Evolutionary conservation across 2,113 vertebrate species (phyloP), one percentile per base, ranked within the genome.

Genomic region (Hyaena hyaena): DNA sequence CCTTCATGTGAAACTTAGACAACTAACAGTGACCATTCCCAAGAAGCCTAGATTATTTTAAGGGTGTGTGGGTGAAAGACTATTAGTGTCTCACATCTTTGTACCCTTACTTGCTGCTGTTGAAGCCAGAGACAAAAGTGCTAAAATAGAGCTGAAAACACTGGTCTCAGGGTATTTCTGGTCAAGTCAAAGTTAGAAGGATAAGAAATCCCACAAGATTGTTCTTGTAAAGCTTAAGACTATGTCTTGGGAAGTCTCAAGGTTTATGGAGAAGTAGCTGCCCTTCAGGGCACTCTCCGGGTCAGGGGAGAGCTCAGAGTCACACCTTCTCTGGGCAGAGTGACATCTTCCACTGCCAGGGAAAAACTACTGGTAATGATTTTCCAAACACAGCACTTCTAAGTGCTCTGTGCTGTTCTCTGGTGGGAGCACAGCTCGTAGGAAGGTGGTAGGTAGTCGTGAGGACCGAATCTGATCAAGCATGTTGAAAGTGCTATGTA

Each of bases 111-210:
- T 12, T 83, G 23, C 84, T 82, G 61, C 65, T 55, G 66, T n/a
- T 63, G 63, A 92, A 86, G 61, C 45, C 88, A 69, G 77, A 82
- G 83, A 35, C 77, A 92, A 43, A 98, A 35, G 97, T 98, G 98
- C 97, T 98, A 98, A 98, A 98, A 97, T 77, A 91, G 7, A 94
- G 61, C n/a, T 96, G 71, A 73, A 90, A 90, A 96, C 23, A 2
- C 81, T 73, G 50, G 84, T 96, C 97, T 97, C 95, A 74, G 89
- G 96, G 76, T 68, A 94, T 55, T 93, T 92, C 77, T 23, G 50
- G 43, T 50, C 92, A 96, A 90, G 71, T 82, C 91, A 45, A 69
- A 88, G 23, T 83, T 93, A 48, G 92, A 82, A 93, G 69, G 84
- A 55, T 92, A 90, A 90, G 89, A 95, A 97, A 95, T 92, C 90